These are phyloP conservation scores for Macrotis lagotis DNA, from an alignment of 2,113 vertebrate genomes.

Conservation along the genomic window DNA sequence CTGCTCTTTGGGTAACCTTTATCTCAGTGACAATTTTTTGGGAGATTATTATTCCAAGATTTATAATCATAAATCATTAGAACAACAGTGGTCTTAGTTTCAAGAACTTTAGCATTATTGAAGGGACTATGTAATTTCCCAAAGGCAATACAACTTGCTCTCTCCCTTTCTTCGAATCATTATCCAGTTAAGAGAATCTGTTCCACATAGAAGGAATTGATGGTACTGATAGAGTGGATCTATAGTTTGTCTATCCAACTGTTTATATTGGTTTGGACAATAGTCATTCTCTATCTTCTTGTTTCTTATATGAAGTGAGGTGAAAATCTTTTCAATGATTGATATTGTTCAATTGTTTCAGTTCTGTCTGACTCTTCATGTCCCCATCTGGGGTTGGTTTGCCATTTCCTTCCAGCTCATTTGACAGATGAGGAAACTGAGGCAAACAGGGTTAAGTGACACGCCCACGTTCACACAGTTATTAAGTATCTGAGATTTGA, in stretches of 20 bases:
- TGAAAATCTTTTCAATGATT: not conserved
- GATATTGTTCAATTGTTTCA: not conserved
- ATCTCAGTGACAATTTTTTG: not conserved
- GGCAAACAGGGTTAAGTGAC: not conserved
- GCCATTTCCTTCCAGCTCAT: not conserved
- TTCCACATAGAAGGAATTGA: not conserved
- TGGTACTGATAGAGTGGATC: too few species aligned
- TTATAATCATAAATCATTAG: not conserved
- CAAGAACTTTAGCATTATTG: too few species aligned
- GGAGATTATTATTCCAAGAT: not conserved
- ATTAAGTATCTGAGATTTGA: not conserved
- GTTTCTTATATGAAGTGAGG: not conserved
- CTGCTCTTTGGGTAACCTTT: too few species aligned
- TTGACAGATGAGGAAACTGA: not conserved
- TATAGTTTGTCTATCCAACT: not conserved
- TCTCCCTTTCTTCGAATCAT: not conserved
- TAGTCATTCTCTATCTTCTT: not conserved
- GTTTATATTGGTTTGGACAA: not conserved
- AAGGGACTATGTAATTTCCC: not conserved
- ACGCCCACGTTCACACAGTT: not conserved
- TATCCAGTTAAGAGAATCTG: not conserved
- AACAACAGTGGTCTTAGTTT: too few species aligned
- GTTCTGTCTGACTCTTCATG: not conserved
- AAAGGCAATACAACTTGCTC: not conserved
- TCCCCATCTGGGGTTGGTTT: not conserved